Evolutionary conservation across 2,113 vertebrate species (phyloP), one percentile per base, ranked within the genome.

Genomic region (Hippocampus guttulatus): DNA sequence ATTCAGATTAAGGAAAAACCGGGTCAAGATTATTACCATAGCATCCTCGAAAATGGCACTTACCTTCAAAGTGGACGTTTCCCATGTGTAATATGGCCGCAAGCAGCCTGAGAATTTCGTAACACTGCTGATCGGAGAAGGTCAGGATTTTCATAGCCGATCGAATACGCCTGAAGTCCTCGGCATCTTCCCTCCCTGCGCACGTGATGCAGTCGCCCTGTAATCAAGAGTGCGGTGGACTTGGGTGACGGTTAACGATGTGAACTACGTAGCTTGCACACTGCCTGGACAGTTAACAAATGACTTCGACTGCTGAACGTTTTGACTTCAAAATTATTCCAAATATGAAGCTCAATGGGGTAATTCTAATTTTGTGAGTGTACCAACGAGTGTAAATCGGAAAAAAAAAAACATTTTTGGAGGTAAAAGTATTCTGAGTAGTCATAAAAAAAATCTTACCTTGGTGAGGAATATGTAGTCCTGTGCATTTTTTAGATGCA

Each of bases 141-240:
- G 98, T 96, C 3, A 99, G 91, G 12, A 98, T 97, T 90, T 98
- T 98, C 97, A 99, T 99, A 0, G 97, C 97, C 0, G 97, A 97
- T 74, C 94, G 93, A 88, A 99, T 98, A 75, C 96, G 98, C 80
- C 95, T 94, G 0, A 98, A 98, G 49, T 99, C 97, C 75, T 97
- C 96, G 88, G 92, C 87, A 54, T 99, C 97, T 40, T 97, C 94
- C 25, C 97, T 92, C 38, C 97, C 97, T 1, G 98, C 97, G 0
- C 97, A 99, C 73, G 94, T 91, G 0, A 93, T 96, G 64, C 97
- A 98, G 52, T 94, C 94, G 1, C 97, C 97, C 96, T 99, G 85
- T 43, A 45, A 68, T 20, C n/a, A 0, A 16, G 15, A 5, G 30
- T 1, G 2, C 5, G 6, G 1, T 4, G 23, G 15, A 27, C 25